Evolutionary conservation across 2,797 vertebrate genomes (phyloP).

Genomic region (Momotus momota): DNA sequence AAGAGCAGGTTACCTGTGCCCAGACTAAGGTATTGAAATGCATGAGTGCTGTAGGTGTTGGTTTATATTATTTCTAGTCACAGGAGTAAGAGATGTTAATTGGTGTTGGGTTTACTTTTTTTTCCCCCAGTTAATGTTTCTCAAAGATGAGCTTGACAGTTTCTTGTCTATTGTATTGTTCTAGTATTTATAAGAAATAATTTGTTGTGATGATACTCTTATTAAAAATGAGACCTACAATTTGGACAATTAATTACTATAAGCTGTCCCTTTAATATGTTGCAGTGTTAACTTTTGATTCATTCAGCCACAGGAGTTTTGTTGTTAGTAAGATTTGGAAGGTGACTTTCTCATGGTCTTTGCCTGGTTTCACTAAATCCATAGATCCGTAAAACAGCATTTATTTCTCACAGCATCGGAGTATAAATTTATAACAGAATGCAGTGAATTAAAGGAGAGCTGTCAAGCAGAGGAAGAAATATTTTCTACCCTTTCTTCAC

Average conservation of each 20-base stretch:
- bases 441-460: not conserved
- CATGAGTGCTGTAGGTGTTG: not conserved
- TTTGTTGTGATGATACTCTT: not conserved
- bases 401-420: not conserved
- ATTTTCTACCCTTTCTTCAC: not conserved
- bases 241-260: not conserved
- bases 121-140: accelerated
- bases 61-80: not conserved
- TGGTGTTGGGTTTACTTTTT: not conserved
- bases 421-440: not conserved
- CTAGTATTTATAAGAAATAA: not conserved
- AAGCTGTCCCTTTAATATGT: not conserved
- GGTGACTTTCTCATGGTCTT: not conserved
- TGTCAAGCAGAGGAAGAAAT: not conserved
- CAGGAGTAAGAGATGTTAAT: not conserved
- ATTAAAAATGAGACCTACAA: not conserved
- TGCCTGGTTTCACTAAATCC: not conserved
- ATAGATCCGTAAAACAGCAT: not conserved
- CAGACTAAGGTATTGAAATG: not conserved
- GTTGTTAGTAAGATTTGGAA: not conserved
- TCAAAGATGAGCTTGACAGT: not conserved
- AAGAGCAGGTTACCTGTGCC: not conserved
- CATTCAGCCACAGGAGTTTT: not conserved
- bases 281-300: not conserved
- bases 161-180: not conserved